phyloP scores from a whole-genome alignment of 2,113 vertebrate genomes.

The Callorhinus ursinus region DNA sequence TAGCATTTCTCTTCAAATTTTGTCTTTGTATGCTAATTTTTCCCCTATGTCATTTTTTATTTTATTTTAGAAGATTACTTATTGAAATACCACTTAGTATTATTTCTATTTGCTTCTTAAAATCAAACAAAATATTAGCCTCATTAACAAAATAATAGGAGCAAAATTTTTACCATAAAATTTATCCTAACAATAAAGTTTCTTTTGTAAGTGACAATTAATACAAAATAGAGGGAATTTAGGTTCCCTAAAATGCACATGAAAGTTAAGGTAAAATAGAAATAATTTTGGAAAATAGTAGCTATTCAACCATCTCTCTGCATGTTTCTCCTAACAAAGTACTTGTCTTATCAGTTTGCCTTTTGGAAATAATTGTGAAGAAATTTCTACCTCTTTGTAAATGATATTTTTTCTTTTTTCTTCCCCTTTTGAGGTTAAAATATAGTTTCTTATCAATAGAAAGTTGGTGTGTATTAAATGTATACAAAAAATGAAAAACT shows the following conservation, averaged over 20 bases:
- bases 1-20: constrained; percentile 16
- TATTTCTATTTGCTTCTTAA: not conserved
- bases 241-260: not conserved
- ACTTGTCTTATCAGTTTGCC: not conserved
- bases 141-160: constrained; percentile 9
- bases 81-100: not conserved
- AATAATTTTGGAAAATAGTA: not conserved
- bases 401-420: not conserved
- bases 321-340: not conserved
- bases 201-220: constrained; percentile 12
- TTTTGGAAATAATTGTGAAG: not conserved
- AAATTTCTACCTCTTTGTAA: not conserved
- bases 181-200: not conserved
- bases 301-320: not conserved
- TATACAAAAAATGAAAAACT: not conserved
- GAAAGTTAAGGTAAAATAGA: constrained; percentile 38
- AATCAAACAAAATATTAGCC: constrained; percentile 1
- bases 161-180: not conserved
- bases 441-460: not conserved
- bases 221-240: not conserved
- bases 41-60: not conserved
- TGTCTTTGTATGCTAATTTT: not conserved
- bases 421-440: constrained; percentile 21
- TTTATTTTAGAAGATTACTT: not conserved
- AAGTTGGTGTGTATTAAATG: constrained; percentile 31